Evolutionary conservation across 2,797 vertebrate genomes (phyloP), one percentile per base, ranked within the genome.

Genomic region (Eurystomus glaucurus): DNA sequence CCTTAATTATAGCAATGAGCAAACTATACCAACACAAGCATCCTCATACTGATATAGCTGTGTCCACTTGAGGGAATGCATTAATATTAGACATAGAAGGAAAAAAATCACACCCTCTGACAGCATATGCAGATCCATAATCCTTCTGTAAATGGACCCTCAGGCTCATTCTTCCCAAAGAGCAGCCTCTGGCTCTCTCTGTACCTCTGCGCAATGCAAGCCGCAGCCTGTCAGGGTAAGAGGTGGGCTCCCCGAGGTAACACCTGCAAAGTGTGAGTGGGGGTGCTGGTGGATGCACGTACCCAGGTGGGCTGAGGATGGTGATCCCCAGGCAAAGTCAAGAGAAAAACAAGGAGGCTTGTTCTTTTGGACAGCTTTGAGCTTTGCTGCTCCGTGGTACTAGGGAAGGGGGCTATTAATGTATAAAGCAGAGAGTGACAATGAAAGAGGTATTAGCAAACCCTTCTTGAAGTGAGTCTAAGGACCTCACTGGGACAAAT

Each of bases 1-100:
- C 68, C 57, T 93, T 85, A 93, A 91, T 93, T 85, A 91, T 31
- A 92, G 66, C 35, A 55, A 77, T 55, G 55, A 17, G 14, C 60
- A 93, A 91, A 87, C 46, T 23, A 15, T 16, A 48, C 33, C 6
- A 52, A 50, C 1, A 1, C 6, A 85, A 77, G 31, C 1, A 23
- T 52, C 39, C 68, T 71, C 23, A 4, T 28, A 50, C 43, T 41
- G 39, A 46, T 58, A 60, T 2, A 45, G 35, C 8, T 74, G 33
- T 62, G 52, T 35, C 41, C 8, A 52, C 60, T 10, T 48, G 50
- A 70, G 43, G 57, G 52, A 83, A 60, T 52, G 39, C 31, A 31
- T 37, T 78, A 45, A 33, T 68, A 39, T n/a, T 45, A 79, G 11
- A 62, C 8, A 62, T 57, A 85, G 84, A 57, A 68, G 21, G 14